Evolutionary conservation across 2,888 invertebrate species (phyloP).

Genomic region (Leistus spinibarbis): DNA sequence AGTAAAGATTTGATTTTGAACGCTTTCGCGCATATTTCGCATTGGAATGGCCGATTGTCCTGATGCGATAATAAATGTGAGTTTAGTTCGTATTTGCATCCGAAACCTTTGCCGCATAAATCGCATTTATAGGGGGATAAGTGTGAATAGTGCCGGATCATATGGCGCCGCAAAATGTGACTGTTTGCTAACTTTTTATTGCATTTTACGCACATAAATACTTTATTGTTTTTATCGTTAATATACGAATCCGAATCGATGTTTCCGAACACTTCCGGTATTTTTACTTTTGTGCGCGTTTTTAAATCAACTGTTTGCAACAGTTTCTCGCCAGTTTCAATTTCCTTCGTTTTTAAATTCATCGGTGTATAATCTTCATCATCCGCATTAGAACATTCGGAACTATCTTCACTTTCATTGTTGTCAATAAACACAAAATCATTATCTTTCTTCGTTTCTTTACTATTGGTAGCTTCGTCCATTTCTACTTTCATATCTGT

Average conservation of each 20-base stretch:
- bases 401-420: neutral
- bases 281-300: neutral
- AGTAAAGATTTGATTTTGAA: neutral
- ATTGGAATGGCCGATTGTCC: neutral
- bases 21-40: neutral
- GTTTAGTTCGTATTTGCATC: neutral
- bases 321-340: neutral
- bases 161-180: neutral
- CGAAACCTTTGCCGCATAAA: neutral
- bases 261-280: neutral
- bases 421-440: neutral
- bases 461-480: neutral
- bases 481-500: neutral
- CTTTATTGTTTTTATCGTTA: neutral
- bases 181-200: neutral
- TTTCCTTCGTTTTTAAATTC: neutral
- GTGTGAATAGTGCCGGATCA: neutral
- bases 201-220: neutral
- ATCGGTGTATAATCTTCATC: neutral
- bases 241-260: neutral
- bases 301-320: neutral
- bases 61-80: neutral
- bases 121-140: neutral
- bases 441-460: neutral
- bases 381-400: neutral